Conservation (phyloP, 2,797 vertebrate species). For the Trachops cirrhosus region DNA sequence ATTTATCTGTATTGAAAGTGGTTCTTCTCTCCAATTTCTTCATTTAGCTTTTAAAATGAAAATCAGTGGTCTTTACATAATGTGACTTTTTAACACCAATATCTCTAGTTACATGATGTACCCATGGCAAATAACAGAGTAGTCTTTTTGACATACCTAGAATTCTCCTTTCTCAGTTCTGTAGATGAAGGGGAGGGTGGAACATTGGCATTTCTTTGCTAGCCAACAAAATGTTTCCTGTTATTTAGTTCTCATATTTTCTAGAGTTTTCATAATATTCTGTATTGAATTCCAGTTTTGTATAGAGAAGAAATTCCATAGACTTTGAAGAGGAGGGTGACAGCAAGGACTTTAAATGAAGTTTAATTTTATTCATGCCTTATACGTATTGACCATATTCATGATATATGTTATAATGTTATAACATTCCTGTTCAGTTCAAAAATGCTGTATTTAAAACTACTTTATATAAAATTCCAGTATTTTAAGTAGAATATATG, state of each 20-base stretch:
- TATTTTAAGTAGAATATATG: slow-evolving; percentile 22
- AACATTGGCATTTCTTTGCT: background rate
- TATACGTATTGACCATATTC: background rate
- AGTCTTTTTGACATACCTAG: slow-evolving; percentile 16
- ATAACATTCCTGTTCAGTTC: background rate
- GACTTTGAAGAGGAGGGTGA: background rate
- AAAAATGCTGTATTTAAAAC: slow-evolving; percentile 2
- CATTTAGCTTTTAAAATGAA: background rate
- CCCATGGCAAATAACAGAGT: background rate
- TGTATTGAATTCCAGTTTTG: background rate
- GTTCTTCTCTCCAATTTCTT: background rate
- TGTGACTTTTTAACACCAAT: background rate
- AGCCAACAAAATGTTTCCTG: background rate
- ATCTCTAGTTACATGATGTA: background rate
- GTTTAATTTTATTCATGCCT: background rate
- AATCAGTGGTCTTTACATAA: slow-evolving; percentile 5
- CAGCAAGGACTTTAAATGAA: background rate
- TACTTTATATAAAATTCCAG: background rate
- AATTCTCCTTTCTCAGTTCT: background rate
- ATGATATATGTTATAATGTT: background rate
- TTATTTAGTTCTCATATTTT: background rate
- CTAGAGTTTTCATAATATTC: background rate
- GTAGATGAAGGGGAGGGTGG: background rate
- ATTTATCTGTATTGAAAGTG: background rate
- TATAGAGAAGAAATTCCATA: background rate